These are phyloP conservation scores for Criorhina ranunculi DNA, from an alignment of 2,888 invertebrate species.

Conservation along the genomic window DNA sequence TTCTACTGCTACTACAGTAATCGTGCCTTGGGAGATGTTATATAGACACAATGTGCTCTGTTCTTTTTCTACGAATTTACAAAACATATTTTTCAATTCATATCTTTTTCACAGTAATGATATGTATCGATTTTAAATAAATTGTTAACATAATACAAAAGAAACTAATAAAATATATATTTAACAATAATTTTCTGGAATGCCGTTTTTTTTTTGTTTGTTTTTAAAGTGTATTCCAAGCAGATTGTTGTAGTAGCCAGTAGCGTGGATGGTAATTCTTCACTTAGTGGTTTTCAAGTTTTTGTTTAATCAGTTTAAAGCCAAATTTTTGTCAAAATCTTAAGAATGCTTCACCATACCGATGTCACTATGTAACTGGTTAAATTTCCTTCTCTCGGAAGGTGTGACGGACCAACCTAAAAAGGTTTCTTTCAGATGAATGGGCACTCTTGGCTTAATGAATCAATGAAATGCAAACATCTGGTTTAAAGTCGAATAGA, in stretches of 20 bases:
- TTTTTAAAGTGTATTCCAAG: background rate
- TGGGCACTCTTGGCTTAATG: too few species aligned
- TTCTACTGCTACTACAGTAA: slow-evolving; percentile 73
- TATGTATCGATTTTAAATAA: slow-evolving; percentile 49
- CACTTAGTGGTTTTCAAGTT: too few species aligned
- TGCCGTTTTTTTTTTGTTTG: slow-evolving; percentile 31
- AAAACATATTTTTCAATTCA: slow-evolving; percentile 21
- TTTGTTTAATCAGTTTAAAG: too few species aligned
- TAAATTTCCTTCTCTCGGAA: too few species aligned
- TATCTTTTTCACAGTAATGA: slow-evolving; percentile 27
- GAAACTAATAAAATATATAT: slow-evolving; percentile 58
- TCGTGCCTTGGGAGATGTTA: slow-evolving; percentile 73
- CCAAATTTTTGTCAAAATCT: too few species aligned
- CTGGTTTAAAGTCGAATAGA: too few species aligned
- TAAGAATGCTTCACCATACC: too few species aligned
- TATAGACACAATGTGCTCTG: slow-evolving; percentile 36
- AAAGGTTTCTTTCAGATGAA: too few species aligned
- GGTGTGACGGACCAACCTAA: too few species aligned
- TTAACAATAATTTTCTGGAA: slow-evolving; percentile 33
- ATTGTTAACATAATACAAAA: slow-evolving; percentile 57
- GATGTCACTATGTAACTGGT: too few species aligned
- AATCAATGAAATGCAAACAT: too few species aligned
- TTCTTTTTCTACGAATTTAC: slow-evolving; percentile 37
- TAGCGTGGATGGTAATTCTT: background rate
- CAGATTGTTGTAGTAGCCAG: slow-evolving; percentile 62